Conservation (phyloP, 2,888 invertebrate species). For the Nebria brevicollis region DNA sequence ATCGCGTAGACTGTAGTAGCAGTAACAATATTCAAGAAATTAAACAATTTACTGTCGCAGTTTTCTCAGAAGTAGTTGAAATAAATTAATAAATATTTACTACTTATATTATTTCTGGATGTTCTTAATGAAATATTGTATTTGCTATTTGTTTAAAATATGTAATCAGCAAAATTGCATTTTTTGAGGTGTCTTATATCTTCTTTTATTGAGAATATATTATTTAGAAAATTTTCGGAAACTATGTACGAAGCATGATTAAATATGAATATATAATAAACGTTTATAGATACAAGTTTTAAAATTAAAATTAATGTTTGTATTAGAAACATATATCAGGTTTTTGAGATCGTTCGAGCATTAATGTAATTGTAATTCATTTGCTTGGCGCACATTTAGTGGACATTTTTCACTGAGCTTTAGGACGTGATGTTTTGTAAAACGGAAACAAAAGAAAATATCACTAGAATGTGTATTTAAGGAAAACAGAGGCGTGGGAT, state of each 20-base stretch:
- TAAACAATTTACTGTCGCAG: too few species aligned
- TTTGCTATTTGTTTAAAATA: too few species aligned
- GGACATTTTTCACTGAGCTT: conserved; percentile 5
- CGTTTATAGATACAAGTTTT: neutral
- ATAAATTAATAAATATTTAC: too few species aligned
- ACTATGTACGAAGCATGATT: neutral
- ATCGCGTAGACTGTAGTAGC: too few species aligned
- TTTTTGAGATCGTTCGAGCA: neutral
- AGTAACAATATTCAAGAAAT: too few species aligned
- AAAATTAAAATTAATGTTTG: neutral
- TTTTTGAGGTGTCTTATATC: too few species aligned
- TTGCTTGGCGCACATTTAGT: conserved; percentile 8
- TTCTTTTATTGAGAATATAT: too few species aligned
- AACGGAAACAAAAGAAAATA: conserved; percentile 38
- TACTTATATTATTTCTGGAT: too few species aligned
- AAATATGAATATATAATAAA: neutral
- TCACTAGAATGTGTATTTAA: conserved; percentile 41
- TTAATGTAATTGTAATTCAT: conserved; percentile 4
- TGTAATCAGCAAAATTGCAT: too few species aligned
- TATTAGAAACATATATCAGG: neutral
- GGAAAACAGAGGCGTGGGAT: conserved; percentile 26
- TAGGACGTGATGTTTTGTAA: conserved; percentile 29
- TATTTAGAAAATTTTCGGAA: too few species aligned
- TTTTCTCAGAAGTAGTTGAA: too few species aligned
- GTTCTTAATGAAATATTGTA: too few species aligned